Percentiles rank a stretch among this genome's conserved stretches.
Conservation (phyloP, 2,888 invertebrate genomes). For the Eupithecia inturbata region DNA sequence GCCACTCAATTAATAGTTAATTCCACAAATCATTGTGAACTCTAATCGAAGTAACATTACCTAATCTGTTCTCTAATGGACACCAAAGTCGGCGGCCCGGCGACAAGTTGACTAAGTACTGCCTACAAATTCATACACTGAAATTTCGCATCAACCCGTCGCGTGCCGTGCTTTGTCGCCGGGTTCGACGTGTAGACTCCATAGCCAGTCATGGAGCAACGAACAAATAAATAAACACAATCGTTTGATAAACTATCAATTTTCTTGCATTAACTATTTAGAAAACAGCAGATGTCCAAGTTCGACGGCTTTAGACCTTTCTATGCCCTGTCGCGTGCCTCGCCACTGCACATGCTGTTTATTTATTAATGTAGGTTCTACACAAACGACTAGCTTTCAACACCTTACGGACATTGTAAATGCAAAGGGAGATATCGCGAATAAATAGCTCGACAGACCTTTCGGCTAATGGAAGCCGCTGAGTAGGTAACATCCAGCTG, state of each 20-base stretch:
- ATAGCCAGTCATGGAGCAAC: constrained; percentile 12
- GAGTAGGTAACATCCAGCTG: constrained; percentile 37
- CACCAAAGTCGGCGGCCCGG: background rate
- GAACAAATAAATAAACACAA: constrained; percentile 16
- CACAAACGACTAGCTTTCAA: constrained; percentile 55
- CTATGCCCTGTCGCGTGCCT: constrained; percentile 68
- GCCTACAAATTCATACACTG: background rate
- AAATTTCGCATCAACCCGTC: background rate
- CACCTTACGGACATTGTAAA: constrained; percentile 52
- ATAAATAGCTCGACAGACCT: constrained; percentile 33
- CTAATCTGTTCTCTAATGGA: too few species aligned
- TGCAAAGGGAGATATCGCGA: constrained; percentile 31
- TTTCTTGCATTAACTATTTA: constrained; percentile 41
- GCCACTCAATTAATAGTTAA: background rate
- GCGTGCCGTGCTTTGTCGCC: background rate
- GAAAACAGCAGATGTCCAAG: constrained; percentile 69
- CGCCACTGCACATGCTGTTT: constrained; percentile 55
- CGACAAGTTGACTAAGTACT: background rate
- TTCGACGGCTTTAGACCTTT: constrained; percentile 80
- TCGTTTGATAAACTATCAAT: constrained; percentile 15
- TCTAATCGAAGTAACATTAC: too few species aligned
- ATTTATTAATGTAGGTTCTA: constrained; percentile 54
- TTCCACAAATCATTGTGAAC: background rate
- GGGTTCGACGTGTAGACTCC: background rate
- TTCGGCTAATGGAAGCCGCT: constrained; percentile 36